These are phyloP conservation scores for Hipparchia sbordonii DNA, from an alignment of 2,888 invertebrate genomes.

Conservation along the genomic window DNA sequence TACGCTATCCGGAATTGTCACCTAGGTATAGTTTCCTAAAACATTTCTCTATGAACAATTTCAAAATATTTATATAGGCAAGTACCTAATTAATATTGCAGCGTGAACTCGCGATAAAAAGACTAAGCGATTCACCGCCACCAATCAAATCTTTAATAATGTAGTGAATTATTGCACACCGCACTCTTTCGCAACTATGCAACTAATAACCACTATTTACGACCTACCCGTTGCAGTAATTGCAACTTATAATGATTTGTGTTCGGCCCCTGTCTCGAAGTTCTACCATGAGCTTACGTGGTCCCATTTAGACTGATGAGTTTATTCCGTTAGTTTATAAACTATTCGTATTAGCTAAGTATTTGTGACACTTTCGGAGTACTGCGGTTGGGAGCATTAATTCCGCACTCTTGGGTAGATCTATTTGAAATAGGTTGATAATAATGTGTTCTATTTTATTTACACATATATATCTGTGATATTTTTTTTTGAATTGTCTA, in stretches of 20 bases:
- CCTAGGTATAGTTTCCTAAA: neutral
- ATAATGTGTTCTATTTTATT: neutral
- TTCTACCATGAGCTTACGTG: slow-evolving; percentile 48
- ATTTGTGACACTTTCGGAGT: slow-evolving; percentile 34
- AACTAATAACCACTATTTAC: slow-evolving; percentile 74
- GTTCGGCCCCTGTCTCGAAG: slow-evolving; percentile 57
- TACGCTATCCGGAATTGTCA: too few relatives aligned
- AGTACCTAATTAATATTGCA: neutral
- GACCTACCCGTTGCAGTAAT: slow-evolving; percentile 62
- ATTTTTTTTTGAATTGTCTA: too few relatives aligned
- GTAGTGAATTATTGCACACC: slow-evolving; percentile 46
- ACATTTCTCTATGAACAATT: neutral
- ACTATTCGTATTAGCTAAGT: slow-evolving; percentile 39
- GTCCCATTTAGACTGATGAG: slow-evolving; percentile 39
- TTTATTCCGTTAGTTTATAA: slow-evolving; percentile 40
- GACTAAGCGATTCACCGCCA: slow-evolving; percentile 33
- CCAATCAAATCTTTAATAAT: slow-evolving; percentile 45
- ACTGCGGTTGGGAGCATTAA: slow-evolving; percentile 29
- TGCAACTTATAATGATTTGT: slow-evolving; percentile 78
- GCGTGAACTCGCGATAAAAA: slow-evolving; percentile 24
- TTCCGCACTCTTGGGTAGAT: slow-evolving; percentile 14
- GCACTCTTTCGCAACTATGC: slow-evolving; percentile 71
- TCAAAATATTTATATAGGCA: neutral
- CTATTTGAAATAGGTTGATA: neutral
- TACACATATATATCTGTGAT: too few relatives aligned